Conservation (phyloP, 37 sponge, comb jelly and placozoan genomes). For the Oopsacas minuta region DNA sequence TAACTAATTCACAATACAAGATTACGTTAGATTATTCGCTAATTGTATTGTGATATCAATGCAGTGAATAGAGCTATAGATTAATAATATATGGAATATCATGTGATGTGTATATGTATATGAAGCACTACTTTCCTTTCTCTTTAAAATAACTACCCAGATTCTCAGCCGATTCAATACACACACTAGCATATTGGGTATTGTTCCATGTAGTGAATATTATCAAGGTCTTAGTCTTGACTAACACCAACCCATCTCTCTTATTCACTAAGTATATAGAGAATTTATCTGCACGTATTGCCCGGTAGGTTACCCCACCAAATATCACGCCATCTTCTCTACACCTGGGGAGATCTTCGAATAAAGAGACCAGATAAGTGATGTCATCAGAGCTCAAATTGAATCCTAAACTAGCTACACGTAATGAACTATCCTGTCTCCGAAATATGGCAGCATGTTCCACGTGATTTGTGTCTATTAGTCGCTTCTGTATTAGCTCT, state of each 20-base stretch:
- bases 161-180: conserved; percentile 75
- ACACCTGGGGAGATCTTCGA: conserved; percentile 31
- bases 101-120: too few species aligned
- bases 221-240: conserved; percentile 41
- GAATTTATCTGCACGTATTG: conserved; percentile 58
- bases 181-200: conserved; percentile 67
- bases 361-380: conserved; percentile 22
- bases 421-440: conserved; percentile 42
- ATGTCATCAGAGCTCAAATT: conserved; percentile 44
- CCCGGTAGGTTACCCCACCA: conserved; percentile 48
- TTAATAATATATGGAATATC: too few species aligned
- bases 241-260: conserved; percentile 53
- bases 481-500: conserved; percentile 46
- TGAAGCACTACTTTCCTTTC: conserved; percentile 16
- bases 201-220: conserved; percentile 60
- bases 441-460: conserved; percentile 58
- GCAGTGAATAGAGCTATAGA: too few species aligned
- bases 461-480: conserved; percentile 67
- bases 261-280: conserved; percentile 60
- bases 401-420: conserved; percentile 50
- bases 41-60: too few species aligned
- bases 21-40: too few species aligned
- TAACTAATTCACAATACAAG: too few species aligned
- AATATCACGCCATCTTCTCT: conserved; percentile 54
- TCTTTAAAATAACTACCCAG: conserved; percentile 41